Evolutionary conservation across 2,888 invertebrate genomes (phyloP).

Genomic region (Tachina grossa): DNA sequence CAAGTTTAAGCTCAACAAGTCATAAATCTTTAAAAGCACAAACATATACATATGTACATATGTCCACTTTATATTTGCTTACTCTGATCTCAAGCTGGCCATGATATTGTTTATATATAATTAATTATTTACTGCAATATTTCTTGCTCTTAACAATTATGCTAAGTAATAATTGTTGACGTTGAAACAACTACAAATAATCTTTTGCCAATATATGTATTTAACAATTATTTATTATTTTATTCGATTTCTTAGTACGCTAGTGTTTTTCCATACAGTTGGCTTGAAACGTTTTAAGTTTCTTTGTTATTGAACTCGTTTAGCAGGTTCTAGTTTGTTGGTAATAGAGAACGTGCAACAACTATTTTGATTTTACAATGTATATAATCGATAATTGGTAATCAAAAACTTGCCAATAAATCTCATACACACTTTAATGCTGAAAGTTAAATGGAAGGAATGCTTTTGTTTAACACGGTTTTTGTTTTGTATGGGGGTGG

Average conservation of each 20-base stretch:
- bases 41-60: neutral
- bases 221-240: neutral
- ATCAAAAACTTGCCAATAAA: slow-evolving; percentile 13
- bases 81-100: slow-evolving; percentile 24
- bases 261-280: neutral
- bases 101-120: slow-evolving; percentile 50
- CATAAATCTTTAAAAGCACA: slow-evolving; percentile 45
- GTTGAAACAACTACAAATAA: slow-evolving; percentile 59
- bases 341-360: slow-evolving; percentile 41
- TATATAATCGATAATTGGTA: slow-evolving; percentile 30
- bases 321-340: slow-evolving; percentile 54
- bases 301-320: slow-evolving; percentile 69
- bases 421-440: slow-evolving; percentile 8
- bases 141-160: slow-evolving; percentile 38
- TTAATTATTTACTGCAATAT: slow-evolving; percentile 33
- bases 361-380: slow-evolving; percentile 6
- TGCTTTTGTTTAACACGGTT: neutral
- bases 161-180: slow-evolving; percentile 56
- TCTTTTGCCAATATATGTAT: slow-evolving; percentile 35
- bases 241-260: neutral
- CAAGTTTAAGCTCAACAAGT: slow-evolving; percentile 18
- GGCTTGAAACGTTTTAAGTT: slow-evolving; percentile 33
- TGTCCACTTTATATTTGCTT: slow-evolving; percentile 1
- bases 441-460: slow-evolving; percentile 14
- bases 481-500: slow-evolving; percentile 46